These are phyloP conservation scores for Pemphigus obesinymphae DNA, from an alignment of 1,140 invertebrate species.

Conservation along the genomic window DNA sequence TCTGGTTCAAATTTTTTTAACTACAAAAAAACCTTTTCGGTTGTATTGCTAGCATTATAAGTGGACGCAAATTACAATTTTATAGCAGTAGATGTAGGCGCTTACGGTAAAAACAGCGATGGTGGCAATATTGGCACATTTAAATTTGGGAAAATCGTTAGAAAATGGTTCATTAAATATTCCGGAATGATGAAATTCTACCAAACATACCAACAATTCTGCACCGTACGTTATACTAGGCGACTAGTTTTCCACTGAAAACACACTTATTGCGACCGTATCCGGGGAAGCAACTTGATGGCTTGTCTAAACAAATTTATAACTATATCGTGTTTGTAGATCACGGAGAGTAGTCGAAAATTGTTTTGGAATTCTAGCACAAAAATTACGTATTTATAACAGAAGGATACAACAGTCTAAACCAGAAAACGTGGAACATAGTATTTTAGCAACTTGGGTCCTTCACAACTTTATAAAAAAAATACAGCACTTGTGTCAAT, in stretches of 20 bases:
- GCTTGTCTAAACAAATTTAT: slow-evolving; percentile 46
- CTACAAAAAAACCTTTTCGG: slow-evolving; percentile 53
- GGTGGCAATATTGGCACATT: slow-evolving; percentile 42
- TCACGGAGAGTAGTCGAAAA: slow-evolving; percentile 50
- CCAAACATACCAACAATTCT: slow-evolving; percentile 20
- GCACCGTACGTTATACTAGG: slow-evolving; percentile 47
- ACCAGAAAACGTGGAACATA: slow-evolving; percentile 37
- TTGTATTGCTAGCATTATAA: slow-evolving; percentile 54
- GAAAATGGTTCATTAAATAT: background rate
- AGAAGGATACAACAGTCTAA: slow-evolving; percentile 42
- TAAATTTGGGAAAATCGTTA: slow-evolving; percentile 40
- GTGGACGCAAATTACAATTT: slow-evolving; percentile 54
- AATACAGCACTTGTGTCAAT: no score
- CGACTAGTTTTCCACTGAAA: slow-evolving; percentile 51
- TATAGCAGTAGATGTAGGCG: slow-evolving; percentile 52
- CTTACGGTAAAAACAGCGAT: slow-evolving; percentile 52
- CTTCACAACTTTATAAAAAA: no score
- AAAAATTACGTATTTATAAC: slow-evolving; percentile 41
- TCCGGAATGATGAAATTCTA: background rate
- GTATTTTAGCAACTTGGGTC: slow-evolving; percentile 34
- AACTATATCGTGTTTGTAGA: slow-evolving; percentile 48
- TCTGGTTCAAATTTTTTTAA: slow-evolving; percentile 52
- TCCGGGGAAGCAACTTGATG: slow-evolving; percentile 40
- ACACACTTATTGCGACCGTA: slow-evolving; percentile 47
- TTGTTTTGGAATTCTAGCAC: slow-evolving; percentile 49